A percentile compares a stretch with the other conserved stretches of the same genome.
Evolutionary conservation across 1,140 invertebrate genomes (phyloP).

Genomic region (Lepidotrigona ventralis): DNA sequence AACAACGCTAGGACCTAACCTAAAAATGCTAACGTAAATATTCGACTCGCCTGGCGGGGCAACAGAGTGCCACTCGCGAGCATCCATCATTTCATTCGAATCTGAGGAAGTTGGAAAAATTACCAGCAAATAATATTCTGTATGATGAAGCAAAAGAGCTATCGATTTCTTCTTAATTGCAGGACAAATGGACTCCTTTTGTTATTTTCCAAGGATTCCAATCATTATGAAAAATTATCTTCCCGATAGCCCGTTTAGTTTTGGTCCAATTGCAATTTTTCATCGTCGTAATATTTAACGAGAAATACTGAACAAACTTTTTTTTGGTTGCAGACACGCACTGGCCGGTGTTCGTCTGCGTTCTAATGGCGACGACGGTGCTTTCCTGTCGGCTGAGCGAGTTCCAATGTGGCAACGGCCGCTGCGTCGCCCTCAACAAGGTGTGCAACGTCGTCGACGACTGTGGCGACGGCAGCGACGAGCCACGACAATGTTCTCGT

Average conservation of each 20-base stretch:
- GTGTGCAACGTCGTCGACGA: constrained; percentile 92
- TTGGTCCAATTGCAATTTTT: too few relatives aligned
- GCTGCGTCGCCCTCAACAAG: constrained; percentile 89
- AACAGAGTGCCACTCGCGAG: too few relatives aligned
- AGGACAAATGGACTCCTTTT: too few relatives aligned
- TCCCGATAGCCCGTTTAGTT: too few relatives aligned
- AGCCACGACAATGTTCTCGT: constrained; percentile 92
- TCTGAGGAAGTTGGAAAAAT: too few relatives aligned
- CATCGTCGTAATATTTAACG: neutral
- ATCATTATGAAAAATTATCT: too few relatives aligned
- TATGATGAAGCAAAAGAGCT: too few relatives aligned
- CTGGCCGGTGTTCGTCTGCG: constrained; percentile 72
- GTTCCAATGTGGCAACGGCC: constrained; percentile 89
- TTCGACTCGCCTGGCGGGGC: neutral
- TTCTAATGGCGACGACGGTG: constrained; percentile 72
- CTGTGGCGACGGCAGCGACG: constrained; percentile 92
- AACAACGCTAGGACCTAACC: neutral
- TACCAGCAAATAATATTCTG: too few relatives aligned
- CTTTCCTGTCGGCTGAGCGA: constrained; percentile 87
- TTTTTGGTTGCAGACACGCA: constrained; percentile 72
- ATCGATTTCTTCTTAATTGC: too few relatives aligned
- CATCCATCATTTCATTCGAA: neutral
- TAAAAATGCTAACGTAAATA: neutral
- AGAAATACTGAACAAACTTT: neutral
- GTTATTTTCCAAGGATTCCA: too few relatives aligned